These are phyloP conservation scores for Protodeltote pygarga DNA, from an alignment of 2,888 invertebrate genomes.

Conservation along the genomic window DNA sequence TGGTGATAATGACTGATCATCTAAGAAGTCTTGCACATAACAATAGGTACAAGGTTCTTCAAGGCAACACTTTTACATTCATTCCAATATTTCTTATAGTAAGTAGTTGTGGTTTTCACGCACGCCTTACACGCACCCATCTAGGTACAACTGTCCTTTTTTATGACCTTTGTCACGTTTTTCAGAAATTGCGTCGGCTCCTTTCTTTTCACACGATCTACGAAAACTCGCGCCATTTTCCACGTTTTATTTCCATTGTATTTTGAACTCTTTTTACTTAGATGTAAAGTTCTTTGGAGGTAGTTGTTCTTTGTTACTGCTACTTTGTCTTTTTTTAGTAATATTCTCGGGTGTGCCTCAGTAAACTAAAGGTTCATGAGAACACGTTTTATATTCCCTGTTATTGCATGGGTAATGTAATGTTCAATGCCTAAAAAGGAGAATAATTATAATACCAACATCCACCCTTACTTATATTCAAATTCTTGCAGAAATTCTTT, in stretches of 20 bases:
- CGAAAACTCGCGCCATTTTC: constrained; percentile 47
- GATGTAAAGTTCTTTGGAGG: constrained; percentile 35
- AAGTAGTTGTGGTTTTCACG: constrained; percentile 29
- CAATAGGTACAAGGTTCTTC: no score
- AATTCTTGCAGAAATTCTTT: constrained; percentile 2
- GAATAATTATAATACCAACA: constrained; percentile 17
- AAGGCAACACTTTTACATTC: no score
- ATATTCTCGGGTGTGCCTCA: constrained; percentile 40
- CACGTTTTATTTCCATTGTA: constrained; percentile 35
- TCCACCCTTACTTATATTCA: background rate
- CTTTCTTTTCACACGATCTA: constrained; percentile 53
- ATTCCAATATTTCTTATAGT: no score
- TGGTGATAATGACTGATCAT: no score
- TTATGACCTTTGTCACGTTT: constrained; percentile 73
- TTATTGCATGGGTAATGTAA: constrained; percentile 43
- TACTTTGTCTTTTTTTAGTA: constrained; percentile 43
- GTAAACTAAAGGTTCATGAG: constrained; percentile 49
- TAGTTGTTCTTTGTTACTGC: constrained; percentile 25
- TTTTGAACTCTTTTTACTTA: constrained; percentile 49
- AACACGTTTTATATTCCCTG: constrained; percentile 44
- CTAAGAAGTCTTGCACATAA: no score
- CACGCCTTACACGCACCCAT: constrained; percentile 40
- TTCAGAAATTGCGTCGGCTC: constrained; percentile 65
- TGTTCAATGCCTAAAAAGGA: constrained; percentile 24
- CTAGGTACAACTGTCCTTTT: constrained; percentile 56